phyloP scores from a whole-genome alignment of 1,140 invertebrate species.

The Pogonomyrmex barbatus region DNA sequence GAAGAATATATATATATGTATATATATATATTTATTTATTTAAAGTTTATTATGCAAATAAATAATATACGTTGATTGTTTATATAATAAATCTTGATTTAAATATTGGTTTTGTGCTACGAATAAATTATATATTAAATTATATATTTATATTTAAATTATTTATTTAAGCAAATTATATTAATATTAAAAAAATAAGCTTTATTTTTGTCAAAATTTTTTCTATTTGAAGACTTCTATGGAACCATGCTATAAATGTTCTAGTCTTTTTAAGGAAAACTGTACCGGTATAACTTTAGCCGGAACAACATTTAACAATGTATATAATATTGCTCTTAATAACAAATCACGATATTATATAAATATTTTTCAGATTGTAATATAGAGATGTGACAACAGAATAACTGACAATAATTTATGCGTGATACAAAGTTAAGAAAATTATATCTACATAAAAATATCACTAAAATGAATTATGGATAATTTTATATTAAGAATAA shows the following conservation, averaged over 20 bases:
- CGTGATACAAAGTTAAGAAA: background rate
- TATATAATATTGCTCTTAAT: background rate
- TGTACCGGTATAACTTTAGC: background rate
- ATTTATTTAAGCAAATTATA: too few species aligned
- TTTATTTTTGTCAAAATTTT: background rate
- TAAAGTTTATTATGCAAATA: too few species aligned
- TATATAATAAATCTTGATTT: too few species aligned
- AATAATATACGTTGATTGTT: too few species aligned
- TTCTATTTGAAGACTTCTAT: background rate
- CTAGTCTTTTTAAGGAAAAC: background rate
- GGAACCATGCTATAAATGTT: background rate
- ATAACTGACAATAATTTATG: background rate
- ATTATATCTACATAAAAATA: background rate
- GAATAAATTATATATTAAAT: background rate
- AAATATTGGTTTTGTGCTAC: too few species aligned
- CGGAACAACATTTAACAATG: background rate
- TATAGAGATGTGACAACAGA: background rate
- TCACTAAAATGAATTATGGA: background rate
- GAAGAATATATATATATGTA: background rate
- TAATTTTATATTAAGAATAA: background rate
- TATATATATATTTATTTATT: too few species aligned
- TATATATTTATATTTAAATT: background rate
- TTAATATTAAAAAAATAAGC: conserved; percentile 8
- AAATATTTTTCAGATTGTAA: background rate
- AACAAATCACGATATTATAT: conserved; percentile 5